These are phyloP conservation scores for Catocala nupta DNA, from an alignment of 2,888 invertebrate species.

Conservation along the genomic window DNA sequence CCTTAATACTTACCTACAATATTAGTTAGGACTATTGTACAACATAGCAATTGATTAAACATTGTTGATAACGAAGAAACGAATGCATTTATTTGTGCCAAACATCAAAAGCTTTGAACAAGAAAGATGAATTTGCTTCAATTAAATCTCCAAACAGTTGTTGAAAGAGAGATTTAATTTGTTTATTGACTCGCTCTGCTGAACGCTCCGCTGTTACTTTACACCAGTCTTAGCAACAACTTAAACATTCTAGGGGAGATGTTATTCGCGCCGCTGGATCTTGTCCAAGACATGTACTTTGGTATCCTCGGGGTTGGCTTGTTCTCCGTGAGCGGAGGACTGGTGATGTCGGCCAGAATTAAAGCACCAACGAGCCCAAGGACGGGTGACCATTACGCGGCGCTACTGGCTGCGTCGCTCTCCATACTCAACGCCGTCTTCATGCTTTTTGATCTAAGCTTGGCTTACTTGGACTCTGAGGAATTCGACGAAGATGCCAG, in stretches of 20 bases:
- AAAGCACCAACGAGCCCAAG: slow-evolving; percentile 61
- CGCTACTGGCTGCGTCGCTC: slow-evolving; percentile 65
- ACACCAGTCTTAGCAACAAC: slow-evolving; percentile 33
- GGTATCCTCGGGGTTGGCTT: slow-evolving; percentile 73
- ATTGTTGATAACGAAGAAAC: background rate
- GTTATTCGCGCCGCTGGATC: slow-evolving; percentile 78
- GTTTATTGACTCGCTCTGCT: background rate
- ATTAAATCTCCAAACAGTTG: background rate
- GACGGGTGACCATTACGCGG: slow-evolving; percentile 70
- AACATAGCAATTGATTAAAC: too few relatives aligned
- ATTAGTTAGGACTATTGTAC: too few relatives aligned
- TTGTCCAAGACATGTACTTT: slow-evolving; percentile 82
- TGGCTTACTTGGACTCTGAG: slow-evolving; percentile 82
- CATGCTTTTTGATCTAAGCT: slow-evolving; percentile 76
- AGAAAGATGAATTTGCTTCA: background rate
- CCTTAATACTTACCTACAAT: too few relatives aligned
- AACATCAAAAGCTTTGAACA: background rate
- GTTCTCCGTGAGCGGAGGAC: slow-evolving; percentile 72
- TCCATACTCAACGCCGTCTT: slow-evolving; percentile 69
- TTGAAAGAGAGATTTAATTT: background rate
- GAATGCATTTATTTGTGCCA: background rate
- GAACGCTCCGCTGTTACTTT: slow-evolving; percentile 24
- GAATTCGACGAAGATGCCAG: slow-evolving; percentile 79
- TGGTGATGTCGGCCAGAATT: slow-evolving; percentile 66
- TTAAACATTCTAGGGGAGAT: slow-evolving; percentile 78